Evolutionary conservation across 2,113 vertebrate genomes (phyloP), one percentile per base, ranked within the genome.

Genomic region (Chloropsis cyanopogon): DNA sequence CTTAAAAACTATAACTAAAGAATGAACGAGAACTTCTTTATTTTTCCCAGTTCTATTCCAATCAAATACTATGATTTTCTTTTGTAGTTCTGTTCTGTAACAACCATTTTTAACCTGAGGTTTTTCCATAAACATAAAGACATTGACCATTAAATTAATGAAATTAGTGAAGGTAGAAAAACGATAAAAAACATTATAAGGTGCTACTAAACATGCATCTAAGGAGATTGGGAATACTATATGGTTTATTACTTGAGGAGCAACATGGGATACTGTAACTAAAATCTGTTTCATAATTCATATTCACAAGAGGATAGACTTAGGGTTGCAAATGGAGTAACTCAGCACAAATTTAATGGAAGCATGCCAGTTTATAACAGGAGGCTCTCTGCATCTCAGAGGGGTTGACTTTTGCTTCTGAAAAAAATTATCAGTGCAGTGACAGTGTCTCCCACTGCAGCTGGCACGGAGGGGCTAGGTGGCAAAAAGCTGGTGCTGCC

Each of bases 211-310:
- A 68, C 9, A 8, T 46, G 15, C 47, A 53, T 84, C 49, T 64
- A 54, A 92, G 42, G 61, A 59, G 53, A 86, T 13, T 83, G 71
- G 77, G 77, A 86, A 33, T 81, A 52, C 56, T 70, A 11, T 60
- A 46, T 71, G n/a, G 60, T 86, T 92, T 95, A 92, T 90, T 92
- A 83, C 79, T 88, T 71, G 68, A 83, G 85, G 71, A 92, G 31
- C 52, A 86, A 46, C 0, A 1, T 60, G 76, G 92, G 56, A 81
- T 93, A 75, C 69, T 84, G 56, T 90, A 96, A 93, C 82, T 86
- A 86, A 95, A 94, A 92, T 82, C 44, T 93, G 53, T 69, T 96
- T 90, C 41, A 64, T 90, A 96, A 95, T 93, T 93, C 72, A 84
- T 64, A 24, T 52, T 53, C 72, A 50, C 88, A 47, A 19, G 88